Conservation (phyloP, 2,797 vertebrate genomes). For the Enteromius paludinosus region DNA sequence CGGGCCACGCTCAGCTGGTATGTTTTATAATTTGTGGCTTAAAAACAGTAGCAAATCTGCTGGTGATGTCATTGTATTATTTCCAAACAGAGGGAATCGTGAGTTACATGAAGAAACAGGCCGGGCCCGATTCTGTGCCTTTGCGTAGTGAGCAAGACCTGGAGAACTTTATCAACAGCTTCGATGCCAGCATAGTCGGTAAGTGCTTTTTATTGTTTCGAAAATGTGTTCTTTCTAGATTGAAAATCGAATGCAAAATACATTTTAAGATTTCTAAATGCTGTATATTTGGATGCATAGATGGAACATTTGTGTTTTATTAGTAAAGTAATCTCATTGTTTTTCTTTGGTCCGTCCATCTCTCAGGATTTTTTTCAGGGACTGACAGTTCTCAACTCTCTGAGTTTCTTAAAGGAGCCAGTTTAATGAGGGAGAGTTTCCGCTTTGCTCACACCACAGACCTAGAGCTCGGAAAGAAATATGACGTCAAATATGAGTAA, state of each 20-base stretch:
- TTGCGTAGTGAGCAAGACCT: slow-evolving; percentile 70
- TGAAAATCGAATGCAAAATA: background rate
- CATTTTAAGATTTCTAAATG: background rate
- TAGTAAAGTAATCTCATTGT: background rate
- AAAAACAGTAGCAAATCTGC: background rate
- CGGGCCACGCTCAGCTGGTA: slow-evolving; percentile 74
- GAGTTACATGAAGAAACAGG: slow-evolving; percentile 76
- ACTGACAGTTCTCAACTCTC: slow-evolving; percentile 58
- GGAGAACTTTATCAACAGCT: slow-evolving; percentile 70
- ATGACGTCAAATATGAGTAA: slow-evolving; percentile 69
- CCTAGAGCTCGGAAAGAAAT: slow-evolving; percentile 57
- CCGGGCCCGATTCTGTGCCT: slow-evolving; percentile 74
- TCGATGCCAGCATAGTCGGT: slow-evolving; percentile 78
- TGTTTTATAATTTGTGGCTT: background rate
- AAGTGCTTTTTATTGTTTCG: slow-evolving; percentile 12
- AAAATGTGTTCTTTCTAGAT: background rate
- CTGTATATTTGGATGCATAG: background rate
- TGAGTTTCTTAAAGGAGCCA: slow-evolving; percentile 76
- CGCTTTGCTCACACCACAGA: slow-evolving; percentile 73
- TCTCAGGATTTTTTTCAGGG: slow-evolving; percentile 75
- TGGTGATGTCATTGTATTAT: background rate
- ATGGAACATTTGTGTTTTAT: background rate
- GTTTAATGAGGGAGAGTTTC: slow-evolving; percentile 75
- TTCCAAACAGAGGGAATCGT: slow-evolving; percentile 74
- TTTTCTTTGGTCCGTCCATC: background rate